A percentile compares a stretch with the other conserved stretches of the same genome.
Conservation (phyloP, 1,140 invertebrate species). For the Drosophila tani region DNA sequence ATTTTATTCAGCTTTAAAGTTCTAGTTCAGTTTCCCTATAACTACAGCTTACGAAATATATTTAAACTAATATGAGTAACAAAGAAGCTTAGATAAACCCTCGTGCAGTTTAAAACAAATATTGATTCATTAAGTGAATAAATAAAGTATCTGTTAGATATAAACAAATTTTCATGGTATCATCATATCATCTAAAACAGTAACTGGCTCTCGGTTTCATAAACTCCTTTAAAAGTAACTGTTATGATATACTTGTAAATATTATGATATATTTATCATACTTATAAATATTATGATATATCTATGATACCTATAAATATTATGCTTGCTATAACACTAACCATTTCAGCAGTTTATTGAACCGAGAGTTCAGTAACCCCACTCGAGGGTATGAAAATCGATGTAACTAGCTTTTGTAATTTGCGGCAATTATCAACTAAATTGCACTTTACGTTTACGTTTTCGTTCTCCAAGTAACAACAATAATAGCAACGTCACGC, state of each 20-base stretch:
- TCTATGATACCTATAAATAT: background rate
- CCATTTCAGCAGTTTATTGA: background rate
- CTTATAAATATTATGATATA: background rate
- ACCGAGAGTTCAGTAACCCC: conserved; percentile 36
- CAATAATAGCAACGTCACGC: conserved; percentile 31
- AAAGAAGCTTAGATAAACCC: background rate
- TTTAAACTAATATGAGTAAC: background rate
- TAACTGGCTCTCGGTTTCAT: too few species aligned
- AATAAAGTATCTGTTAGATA: background rate
- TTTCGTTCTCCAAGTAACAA: conserved; percentile 39
- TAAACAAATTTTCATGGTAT: background rate
- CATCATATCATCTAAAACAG: too few species aligned
- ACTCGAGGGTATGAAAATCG: conserved; percentile 55
- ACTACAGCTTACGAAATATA: too few species aligned
- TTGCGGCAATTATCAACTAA: conserved; percentile 71
- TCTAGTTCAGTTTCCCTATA: too few species aligned
- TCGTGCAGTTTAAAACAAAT: background rate
- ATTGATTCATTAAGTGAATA: background rate
- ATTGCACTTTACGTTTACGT: conserved; percentile 50
- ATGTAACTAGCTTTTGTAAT: conserved; percentile 63
- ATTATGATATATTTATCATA: too few species aligned
- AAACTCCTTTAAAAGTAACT: too few species aligned
- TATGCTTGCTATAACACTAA: background rate
- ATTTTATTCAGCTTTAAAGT: too few species aligned
- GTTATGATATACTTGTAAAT: too few species aligned